phyloP scores from a whole-genome alignment of 2,888 invertebrate genomes.

The Sarcophaga rosellei region DNA sequence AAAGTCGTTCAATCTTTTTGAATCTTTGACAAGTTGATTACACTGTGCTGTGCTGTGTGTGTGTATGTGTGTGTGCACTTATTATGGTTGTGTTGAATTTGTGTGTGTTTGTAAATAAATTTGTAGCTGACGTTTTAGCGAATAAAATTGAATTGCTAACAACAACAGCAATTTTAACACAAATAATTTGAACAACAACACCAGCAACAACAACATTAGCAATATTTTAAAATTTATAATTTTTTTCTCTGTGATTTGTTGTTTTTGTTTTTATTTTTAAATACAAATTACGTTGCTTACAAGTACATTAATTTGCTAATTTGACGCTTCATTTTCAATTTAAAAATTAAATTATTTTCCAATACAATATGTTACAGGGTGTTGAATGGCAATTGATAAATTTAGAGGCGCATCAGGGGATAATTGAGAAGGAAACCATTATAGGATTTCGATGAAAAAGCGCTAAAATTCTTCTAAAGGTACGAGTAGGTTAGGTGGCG shows the following conservation, averaged over 20 bases:
- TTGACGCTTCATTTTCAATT: conserved; percentile 55
- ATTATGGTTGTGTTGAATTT: not conserved
- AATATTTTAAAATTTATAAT: not conserved
- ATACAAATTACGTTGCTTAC: conserved; percentile 47
- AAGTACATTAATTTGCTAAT: conserved; percentile 60
- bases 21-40: conserved; percentile 23
- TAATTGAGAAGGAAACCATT: no score
- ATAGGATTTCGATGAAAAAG: no score
- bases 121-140: conserved; percentile 5
- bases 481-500: no score
- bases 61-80: not conserved
- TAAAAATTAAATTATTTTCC: conserved; percentile 24
- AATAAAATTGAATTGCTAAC: conserved; percentile 15
- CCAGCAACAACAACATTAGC: not conserved
- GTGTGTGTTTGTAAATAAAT: conserved; percentile 12
- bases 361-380: conserved; percentile 9
- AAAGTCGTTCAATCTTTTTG: conserved; percentile 49
- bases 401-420: not conserved
- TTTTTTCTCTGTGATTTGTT: not conserved
- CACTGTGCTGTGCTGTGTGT: not conserved
- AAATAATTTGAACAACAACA: conserved; percentile 5
- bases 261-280: conserved; percentile 32
- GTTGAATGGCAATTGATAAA: not conserved
- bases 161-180: conserved; percentile 21
- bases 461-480: no score